Evolutionary conservation across 2,888 invertebrate genomes (phyloP).

Genomic region (Elegia similella): DNA sequence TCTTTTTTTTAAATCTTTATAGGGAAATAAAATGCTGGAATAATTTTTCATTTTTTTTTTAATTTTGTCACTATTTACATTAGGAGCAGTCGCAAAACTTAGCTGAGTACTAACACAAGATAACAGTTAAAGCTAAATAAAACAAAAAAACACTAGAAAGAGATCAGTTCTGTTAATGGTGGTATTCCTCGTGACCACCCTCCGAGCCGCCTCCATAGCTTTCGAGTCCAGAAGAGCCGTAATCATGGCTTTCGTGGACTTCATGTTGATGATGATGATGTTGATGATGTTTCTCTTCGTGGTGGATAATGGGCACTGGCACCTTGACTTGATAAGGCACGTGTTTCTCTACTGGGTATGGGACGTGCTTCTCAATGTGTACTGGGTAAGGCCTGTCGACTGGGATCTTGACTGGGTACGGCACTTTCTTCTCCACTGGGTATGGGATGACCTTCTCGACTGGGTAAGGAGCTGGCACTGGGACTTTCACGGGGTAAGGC

Average conservation of each 20-base stretch:
- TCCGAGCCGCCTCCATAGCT: slow-evolving; percentile 37
- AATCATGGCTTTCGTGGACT: slow-evolving; percentile 31
- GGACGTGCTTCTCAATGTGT: slow-evolving; percentile 85
- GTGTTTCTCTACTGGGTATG: slow-evolving; percentile 84
- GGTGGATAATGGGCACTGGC: slow-evolving; percentile 83
- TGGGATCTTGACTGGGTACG: slow-evolving; percentile 84
- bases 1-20: neutral
- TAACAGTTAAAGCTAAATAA: slow-evolving; percentile 74
- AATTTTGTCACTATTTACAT: slow-evolving; percentile 75
- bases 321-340: slow-evolving; percentile 87
- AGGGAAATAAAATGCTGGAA: neutral
- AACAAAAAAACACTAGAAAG: slow-evolving; percentile 43
- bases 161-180: slow-evolving; percentile 78
- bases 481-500: slow-evolving; percentile 88
- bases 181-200: slow-evolving; percentile 56
- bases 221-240: slow-evolving; percentile 27
- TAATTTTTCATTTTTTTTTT: slow-evolving; percentile 69
- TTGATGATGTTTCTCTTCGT: slow-evolving; percentile 60
- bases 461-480: slow-evolving; percentile 86
- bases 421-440: slow-evolving; percentile 85
- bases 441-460: slow-evolving; percentile 85
- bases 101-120: slow-evolving; percentile 67
- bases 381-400: slow-evolving; percentile 83
- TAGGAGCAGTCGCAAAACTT: slow-evolving; percentile 58
- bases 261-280: no score